A percentile compares a stretch with the other conserved stretches of the same genome.
Evolutionary conservation across 2,113 vertebrate species (phyloP).

Genomic region (Crypturellus undulatus): DNA sequence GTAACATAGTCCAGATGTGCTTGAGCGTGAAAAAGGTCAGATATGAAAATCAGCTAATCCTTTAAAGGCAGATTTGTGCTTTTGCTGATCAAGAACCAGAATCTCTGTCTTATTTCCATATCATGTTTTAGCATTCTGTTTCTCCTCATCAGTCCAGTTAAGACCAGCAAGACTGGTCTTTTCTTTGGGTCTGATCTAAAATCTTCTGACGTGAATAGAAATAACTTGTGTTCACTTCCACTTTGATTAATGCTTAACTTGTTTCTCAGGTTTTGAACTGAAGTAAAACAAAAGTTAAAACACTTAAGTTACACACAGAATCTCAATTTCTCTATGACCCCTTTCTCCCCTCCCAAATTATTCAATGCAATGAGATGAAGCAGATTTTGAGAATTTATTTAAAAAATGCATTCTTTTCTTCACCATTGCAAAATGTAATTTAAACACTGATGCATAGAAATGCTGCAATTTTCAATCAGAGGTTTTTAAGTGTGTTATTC

Average conservation of each 20-base stretch:
- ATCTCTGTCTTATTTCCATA: background rate
- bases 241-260: background rate
- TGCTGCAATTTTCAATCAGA: background rate
- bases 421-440: background rate
- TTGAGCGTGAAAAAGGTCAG: background rate
- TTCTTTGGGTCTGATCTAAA: background rate
- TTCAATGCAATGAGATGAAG: background rate
- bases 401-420: background rate
- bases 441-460: background rate
- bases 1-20: background rate
- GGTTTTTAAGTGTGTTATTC: background rate
- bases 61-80: background rate
- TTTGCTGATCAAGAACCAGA: background rate
- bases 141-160: background rate
- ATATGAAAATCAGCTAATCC: background rate
- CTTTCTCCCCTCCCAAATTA: background rate
- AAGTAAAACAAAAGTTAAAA: slow-evolving; percentile 6
- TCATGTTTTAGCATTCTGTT: background rate
- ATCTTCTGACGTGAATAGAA: background rate
- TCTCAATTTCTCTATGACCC: background rate
- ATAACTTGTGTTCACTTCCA: background rate
- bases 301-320: background rate
- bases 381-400: background rate
- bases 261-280: background rate
- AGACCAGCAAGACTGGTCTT: background rate